These are phyloP conservation scores for Synanthedon formicaeformis DNA, from an alignment of 2,888 invertebrate species.

Conservation along the genomic window DNA sequence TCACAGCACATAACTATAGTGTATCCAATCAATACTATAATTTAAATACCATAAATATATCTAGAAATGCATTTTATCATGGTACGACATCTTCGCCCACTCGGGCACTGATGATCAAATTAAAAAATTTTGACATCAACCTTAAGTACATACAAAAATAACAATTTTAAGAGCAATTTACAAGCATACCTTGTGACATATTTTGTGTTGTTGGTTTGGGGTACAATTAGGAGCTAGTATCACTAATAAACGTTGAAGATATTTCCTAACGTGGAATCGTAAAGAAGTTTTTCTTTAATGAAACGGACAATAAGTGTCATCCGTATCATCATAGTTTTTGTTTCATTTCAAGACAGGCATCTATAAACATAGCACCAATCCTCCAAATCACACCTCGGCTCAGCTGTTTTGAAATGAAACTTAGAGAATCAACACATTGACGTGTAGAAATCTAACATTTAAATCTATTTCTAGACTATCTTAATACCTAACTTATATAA, in stretches of 20 bases:
- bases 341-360: slow-evolving; percentile 63
- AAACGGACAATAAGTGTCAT: slow-evolving; percentile 63
- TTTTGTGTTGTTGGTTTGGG: slow-evolving; percentile 61
- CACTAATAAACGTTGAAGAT: slow-evolving; percentile 64
- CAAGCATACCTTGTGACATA: slow-evolving; percentile 62
- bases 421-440: slow-evolving; percentile 16
- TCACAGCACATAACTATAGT: slow-evolving; percentile 52
- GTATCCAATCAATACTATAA: slow-evolving; percentile 53
- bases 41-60: slow-evolving; percentile 65
- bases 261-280: slow-evolving; percentile 54
- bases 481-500: slow-evolving; percentile 38
- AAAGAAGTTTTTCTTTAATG: slow-evolving; percentile 35
- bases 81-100: slow-evolving; percentile 54
- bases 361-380: slow-evolving; percentile 44
- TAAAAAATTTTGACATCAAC: slow-evolving; percentile 42
- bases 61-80: slow-evolving; percentile 68
- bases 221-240: slow-evolving; percentile 68
- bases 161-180: slow-evolving; percentile 53
- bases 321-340: slow-evolving; percentile 48
- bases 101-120: slow-evolving; percentile 35
- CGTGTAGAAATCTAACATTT: too few relatives aligned
- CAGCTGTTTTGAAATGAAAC: slow-evolving; percentile 65
- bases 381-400: slow-evolving; percentile 21
- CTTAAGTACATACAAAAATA: slow-evolving; percentile 65
- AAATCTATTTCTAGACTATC: slow-evolving; percentile 21